Base-by-base conservation (phyloP, 23 tunicate species). In the Halocynthia aurantium region DNA sequence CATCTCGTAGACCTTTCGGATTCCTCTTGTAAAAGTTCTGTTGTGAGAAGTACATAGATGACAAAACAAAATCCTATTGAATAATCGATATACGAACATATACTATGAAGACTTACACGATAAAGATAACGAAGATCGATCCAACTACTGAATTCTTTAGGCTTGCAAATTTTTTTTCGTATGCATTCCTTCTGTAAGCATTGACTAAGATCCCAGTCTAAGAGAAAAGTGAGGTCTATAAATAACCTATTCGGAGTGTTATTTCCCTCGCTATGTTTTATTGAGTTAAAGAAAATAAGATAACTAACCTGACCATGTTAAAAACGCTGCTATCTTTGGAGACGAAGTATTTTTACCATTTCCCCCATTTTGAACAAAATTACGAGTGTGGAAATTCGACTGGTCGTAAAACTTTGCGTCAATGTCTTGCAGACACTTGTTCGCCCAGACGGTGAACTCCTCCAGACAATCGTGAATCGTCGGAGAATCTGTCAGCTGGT, bases 221-320 rank as follows among this genome's bases (percentile, higher is more conserved):
- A 13, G 4, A 54, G 6, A 10, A 44, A 17, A 2, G 2, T 1
- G 4, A 0, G 44, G 4, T 31, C 44, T 31, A 31, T 31, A 31
- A 31, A 1, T 31, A 31, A 4, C 44, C 44, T 0, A 31, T 31
- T 31, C 4, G 44, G 4, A 31, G 44, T 31, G 4, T 31, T 31
- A 31, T 31, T 31, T 31, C 2, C 44, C 2, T 31, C 2, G 44
- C 44, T 31, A 31, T 31, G 44, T 31, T 31, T 31, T 31, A 31
- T 1, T 31, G 44, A 31, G 44, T 15, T 0, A 60, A n/a, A 60
- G 17, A 17, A 60, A n/a, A n/a, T n/a, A n/a, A 60, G n/a, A 4
- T n/a, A 60, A 67, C 57, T 74, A 17, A 74, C 78, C 78, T 53
- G 78, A 74, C 78, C 78, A 74, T 13, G 78, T 74, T n/a, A 74